phyloP scores from a whole-genome alignment of 2,797 vertebrate genomes.

The Novumbra hubbsi region DNA sequence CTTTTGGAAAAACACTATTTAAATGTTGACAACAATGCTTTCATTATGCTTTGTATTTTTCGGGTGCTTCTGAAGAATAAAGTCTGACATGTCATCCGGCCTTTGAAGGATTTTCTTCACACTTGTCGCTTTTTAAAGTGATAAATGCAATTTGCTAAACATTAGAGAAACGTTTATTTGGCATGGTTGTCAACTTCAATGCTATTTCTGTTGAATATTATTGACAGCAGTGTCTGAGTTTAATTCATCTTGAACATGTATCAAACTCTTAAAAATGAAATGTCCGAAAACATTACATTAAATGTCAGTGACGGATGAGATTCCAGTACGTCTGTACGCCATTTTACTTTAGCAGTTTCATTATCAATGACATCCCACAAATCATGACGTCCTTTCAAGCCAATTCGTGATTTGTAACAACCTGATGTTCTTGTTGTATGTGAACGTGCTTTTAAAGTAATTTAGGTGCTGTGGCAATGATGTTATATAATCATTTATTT shows the following conservation, averaged over 20 bases:
- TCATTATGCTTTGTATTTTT: not conserved
- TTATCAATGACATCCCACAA: not conserved
- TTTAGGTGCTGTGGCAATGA: not conserved
- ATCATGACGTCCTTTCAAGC: not conserved
- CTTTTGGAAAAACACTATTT: no score
- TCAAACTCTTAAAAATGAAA: constrained; percentile 31
- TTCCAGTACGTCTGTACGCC: constrained; percentile 8
- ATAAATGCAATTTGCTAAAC: constrained; percentile 13
- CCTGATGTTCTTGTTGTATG: not conserved
- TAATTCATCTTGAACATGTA: constrained; percentile 23
- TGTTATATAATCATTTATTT: no score
- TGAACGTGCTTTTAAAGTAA: not conserved
- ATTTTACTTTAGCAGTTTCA: not conserved
- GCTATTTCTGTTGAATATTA: constrained; percentile 16
- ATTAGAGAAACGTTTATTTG: constrained; percentile 20
- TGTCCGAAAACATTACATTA: constrained; percentile 26
- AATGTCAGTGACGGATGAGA: constrained; percentile 20
- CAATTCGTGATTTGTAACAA: not conserved
- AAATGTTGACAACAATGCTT: not conserved
- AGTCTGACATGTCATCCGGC: not conserved
- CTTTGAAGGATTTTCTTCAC: not conserved
- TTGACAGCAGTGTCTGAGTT: constrained; percentile 31
- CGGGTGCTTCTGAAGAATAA: no score
- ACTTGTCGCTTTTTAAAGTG: not conserved
- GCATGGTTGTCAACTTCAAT: not conserved